Evolutionary conservation across 2,113 vertebrate genomes (phyloP).

Genomic region (Phrynosoma blainvillii): DNA sequence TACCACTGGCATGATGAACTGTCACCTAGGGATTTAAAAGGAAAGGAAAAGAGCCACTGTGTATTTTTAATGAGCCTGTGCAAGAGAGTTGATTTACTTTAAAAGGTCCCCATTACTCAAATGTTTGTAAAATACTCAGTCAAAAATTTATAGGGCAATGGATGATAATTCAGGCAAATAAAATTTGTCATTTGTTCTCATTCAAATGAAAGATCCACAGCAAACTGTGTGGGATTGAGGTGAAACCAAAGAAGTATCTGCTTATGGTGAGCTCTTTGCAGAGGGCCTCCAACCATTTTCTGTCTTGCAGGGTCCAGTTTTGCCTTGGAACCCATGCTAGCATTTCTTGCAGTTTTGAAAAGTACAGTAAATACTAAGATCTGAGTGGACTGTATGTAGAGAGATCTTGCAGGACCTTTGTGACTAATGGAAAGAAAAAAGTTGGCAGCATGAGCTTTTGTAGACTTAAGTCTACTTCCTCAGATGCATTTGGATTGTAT

Average conservation of each 20-base stretch:
- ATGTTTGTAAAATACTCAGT: neutral
- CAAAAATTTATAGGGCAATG: neutral
- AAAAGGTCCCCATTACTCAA: neutral
- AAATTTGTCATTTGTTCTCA: no score
- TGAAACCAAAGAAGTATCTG: neutral
- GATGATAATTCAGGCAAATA: neutral
- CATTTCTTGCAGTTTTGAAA: neutral
- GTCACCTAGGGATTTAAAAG: constrained; percentile 37
- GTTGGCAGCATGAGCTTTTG: no score
- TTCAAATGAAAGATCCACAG: neutral
- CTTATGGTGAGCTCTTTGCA: neutral
- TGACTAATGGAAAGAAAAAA: no score
- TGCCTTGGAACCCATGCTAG: neutral
- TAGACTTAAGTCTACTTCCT: no score
- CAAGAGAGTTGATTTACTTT: neutral
- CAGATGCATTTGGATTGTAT: no score
- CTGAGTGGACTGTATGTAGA: no score
- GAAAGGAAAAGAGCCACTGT: constrained; percentile 19
- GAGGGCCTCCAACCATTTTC: neutral
- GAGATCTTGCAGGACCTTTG: no score
- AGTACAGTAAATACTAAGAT: neutral
- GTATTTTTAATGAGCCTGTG: constrained; percentile 57
- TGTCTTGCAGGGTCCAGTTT: neutral
- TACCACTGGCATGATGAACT: constrained; percentile 47
- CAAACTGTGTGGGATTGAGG: neutral